Conservation (phyloP, 1,140 invertebrate species). For the Caerostris extrusa region DNA sequence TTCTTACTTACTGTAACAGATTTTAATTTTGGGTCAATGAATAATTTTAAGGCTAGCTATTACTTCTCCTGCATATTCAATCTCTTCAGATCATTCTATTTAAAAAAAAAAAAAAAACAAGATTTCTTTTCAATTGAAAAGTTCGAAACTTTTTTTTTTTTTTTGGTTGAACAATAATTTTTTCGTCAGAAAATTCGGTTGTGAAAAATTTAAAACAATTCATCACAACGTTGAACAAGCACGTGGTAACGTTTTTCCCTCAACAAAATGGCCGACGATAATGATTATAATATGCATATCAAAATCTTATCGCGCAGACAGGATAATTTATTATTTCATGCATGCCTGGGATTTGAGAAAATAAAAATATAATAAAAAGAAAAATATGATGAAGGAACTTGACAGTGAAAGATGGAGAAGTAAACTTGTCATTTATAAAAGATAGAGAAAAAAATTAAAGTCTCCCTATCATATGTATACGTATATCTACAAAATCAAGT, state of each 20-base stretch:
- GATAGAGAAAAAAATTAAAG: neutral
- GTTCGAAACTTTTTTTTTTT: neutral
- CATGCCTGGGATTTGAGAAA: conserved; percentile 39
- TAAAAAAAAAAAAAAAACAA: too few species aligned
- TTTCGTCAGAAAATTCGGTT: neutral
- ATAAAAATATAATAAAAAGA: neutral
- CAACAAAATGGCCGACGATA: conserved; percentile 59
- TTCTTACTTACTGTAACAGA: too few species aligned
- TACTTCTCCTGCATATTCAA: too few species aligned
- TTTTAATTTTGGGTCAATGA: too few species aligned
- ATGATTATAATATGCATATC: conserved; percentile 74
- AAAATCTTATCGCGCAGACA: conserved; percentile 63
- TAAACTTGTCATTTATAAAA: conserved; percentile 36
- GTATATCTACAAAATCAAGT: neutral
- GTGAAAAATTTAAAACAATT: conserved; percentile 21
- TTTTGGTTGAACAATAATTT: neutral
- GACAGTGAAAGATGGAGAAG: conserved; percentile 59
- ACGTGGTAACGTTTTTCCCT: conserved; percentile 49
- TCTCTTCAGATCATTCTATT: too few species aligned
- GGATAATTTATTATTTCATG: conserved; percentile 73
- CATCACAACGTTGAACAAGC: conserved; percentile 22
- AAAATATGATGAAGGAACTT: conserved; percentile 1
- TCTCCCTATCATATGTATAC: too few species aligned
- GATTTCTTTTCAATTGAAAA: too few species aligned
- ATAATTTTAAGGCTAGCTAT: too few species aligned